Evolutionary conservation across 2,113 vertebrate genomes (phyloP).

Genomic region (Zosterops lateralis): DNA sequence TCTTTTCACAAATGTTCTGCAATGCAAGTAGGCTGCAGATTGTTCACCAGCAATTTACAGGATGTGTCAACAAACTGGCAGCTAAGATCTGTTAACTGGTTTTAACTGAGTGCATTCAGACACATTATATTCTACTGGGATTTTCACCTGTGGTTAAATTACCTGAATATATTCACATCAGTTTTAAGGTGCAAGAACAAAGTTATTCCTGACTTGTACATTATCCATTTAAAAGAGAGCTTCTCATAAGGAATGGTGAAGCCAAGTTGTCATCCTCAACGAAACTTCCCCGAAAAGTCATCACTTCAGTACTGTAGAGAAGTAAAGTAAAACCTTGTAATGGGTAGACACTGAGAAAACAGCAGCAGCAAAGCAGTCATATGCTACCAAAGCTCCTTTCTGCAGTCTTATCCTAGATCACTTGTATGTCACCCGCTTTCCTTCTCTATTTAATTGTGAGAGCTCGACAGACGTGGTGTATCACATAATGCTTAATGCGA

Average conservation of each 20-base stretch:
- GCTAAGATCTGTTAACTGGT: not conserved
- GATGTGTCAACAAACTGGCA: not conserved
- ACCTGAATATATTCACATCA: not conserved
- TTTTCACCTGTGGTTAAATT: not conserved
- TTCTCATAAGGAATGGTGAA: not conserved
- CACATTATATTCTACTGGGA: not conserved
- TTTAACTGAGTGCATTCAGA: not conserved
- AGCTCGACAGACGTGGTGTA: not conserved
- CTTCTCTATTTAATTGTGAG: not conserved
- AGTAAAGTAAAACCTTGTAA: not conserved
- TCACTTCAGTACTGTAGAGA: not conserved
- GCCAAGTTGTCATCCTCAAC: not conserved
- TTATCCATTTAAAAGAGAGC: not conserved
- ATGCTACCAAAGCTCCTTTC: not conserved
- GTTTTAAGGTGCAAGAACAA: not conserved
- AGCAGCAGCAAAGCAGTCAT: not conserved
- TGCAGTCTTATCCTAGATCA: not conserved
- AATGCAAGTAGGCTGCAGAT: not conserved
- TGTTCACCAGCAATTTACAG: not conserved
- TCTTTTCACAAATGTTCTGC: not conserved
- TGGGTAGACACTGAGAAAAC: not conserved
- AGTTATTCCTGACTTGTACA: not conserved
- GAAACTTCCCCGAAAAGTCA: not conserved
- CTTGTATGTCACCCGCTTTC: not conserved
- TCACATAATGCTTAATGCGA: not conserved